Conservation (phyloP, 37 sponge, comb jelly and placozoan genomes). For the Tethya wilhelma region DNA sequence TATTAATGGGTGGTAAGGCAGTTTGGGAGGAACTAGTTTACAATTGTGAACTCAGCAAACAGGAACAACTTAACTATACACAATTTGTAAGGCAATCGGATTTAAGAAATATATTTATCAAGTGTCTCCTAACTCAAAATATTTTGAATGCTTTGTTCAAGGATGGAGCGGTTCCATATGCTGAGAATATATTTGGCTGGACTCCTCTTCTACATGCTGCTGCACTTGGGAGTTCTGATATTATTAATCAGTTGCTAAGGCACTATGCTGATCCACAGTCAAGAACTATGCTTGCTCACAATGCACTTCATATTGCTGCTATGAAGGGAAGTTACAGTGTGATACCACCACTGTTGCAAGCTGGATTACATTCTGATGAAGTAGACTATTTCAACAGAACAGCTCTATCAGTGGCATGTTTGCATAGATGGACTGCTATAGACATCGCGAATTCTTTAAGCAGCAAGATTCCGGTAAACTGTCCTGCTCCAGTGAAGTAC, state of each 20-base stretch:
- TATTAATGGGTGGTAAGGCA: slow-evolving; percentile 40
- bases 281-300: slow-evolving; percentile 69
- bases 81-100: slow-evolving; percentile 12
- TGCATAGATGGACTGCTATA: slow-evolving; percentile 76
- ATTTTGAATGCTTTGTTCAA: slow-evolving; percentile 43
- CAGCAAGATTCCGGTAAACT: slow-evolving; percentile 32
- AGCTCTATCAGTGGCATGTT: slow-evolving; percentile 80
- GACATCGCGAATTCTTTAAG: slow-evolving; percentile 43
- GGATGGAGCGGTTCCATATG: slow-evolving; percentile 68
- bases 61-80: slow-evolving; percentile 2
- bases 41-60: slow-evolving; percentile 42
- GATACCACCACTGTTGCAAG: slow-evolving; percentile 44
- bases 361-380: slow-evolving; percentile 47
- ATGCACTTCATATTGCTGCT: slow-evolving; percentile 78
- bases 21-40: slow-evolving; percentile 69
- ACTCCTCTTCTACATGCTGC: slow-evolving; percentile 73
- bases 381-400: slow-evolving; percentile 77
- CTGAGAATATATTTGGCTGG: slow-evolving; percentile 90
- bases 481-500: slow-evolving; percentile 15
- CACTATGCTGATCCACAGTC: slow-evolving; percentile 53
- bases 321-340: slow-evolving; percentile 67
- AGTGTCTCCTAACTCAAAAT: slow-evolving; percentile 46
- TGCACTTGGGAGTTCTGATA: slow-evolving; percentile 32
- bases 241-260: slow-evolving; percentile 49
- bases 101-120: slow-evolving; percentile 23